Evolutionary conservation across 2,797 vertebrate genomes (phyloP).

Genomic region (Microtus agrestis): DNA sequence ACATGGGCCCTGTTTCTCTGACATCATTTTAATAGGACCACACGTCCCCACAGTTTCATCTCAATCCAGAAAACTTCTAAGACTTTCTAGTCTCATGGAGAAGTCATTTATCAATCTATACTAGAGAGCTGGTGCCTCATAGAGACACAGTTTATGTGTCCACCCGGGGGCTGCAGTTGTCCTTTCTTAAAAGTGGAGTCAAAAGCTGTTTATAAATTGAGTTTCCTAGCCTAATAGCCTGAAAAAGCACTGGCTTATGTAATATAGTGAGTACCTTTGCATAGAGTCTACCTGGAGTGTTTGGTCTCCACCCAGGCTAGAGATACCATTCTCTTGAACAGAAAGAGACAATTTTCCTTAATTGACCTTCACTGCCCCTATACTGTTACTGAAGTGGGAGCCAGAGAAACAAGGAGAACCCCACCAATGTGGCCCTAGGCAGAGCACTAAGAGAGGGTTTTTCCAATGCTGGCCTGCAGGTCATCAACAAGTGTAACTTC

Average conservation of each 20-base stretch:
- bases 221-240: neutral
- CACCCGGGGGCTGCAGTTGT: neutral
- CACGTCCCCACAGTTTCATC: neutral
- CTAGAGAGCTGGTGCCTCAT: neutral
- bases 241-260: neutral
- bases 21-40: neutral
- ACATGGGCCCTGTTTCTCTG: neutral
- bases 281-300: neutral
- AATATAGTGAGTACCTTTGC: neutral
- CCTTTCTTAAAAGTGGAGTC: neutral
- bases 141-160: neutral
- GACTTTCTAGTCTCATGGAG: neutral
- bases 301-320: neutral
- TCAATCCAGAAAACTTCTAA: neutral
- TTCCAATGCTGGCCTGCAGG: neutral
- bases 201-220: neutral
- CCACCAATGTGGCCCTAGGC: neutral
- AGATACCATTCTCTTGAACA: neutral
- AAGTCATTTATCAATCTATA: neutral
- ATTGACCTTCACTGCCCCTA: neutral
- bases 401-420: neutral
- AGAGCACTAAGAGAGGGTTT: neutral
- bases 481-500: neutral
- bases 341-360: neutral
- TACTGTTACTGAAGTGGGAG: neutral